A percentile compares a stretch with the other conserved stretches of the same genome.
Conservation (phyloP, 2,113 vertebrate species). For the Pseudorhombus dupliciocellatus region DNA sequence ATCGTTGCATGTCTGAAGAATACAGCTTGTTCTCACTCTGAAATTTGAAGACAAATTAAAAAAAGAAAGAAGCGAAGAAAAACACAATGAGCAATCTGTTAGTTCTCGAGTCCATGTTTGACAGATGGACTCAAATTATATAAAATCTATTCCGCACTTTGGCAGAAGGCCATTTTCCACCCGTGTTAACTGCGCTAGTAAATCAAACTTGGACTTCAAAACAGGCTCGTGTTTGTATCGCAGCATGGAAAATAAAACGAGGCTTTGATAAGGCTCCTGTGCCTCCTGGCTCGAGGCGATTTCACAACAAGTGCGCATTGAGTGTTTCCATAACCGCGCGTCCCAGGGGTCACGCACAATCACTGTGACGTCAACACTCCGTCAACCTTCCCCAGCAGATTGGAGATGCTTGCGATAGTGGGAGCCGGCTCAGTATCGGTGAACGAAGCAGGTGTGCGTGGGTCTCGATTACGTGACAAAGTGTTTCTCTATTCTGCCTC, state of each 20-base stretch:
- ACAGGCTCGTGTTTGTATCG: constrained; percentile 47
- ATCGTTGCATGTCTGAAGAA: constrained; percentile 33
- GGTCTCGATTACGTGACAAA: too few species aligned
- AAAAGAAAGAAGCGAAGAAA: constrained; percentile 5
- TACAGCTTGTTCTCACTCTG: constrained; percentile 1
- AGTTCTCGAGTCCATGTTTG: constrained; percentile 7
- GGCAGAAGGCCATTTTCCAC: constrained; percentile 17
- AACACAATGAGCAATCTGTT: constrained; percentile 14
- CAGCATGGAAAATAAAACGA: constrained; percentile 3
- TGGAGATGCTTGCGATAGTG: not conserved
- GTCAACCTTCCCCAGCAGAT: not conserved
- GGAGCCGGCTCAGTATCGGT: too few species aligned
- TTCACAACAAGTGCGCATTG: constrained; percentile 60
- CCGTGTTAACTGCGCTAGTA: constrained; percentile 23
- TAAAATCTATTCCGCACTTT: constrained; percentile 33
- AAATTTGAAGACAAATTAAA: constrained; percentile 2
- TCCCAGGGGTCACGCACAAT: constrained; percentile 34
- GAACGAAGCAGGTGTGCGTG: not conserved
- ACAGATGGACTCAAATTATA: constrained; percentile 46
- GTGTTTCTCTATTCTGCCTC: not conserved
- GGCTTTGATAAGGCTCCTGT: constrained; percentile 47
- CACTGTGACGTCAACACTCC: constrained; percentile 50
- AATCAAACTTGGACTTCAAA: constrained; percentile 43
- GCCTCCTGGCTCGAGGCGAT: constrained; percentile 51
- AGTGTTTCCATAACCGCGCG: constrained; percentile 33